Percentiles rank a stretch among this genome's conserved stretches.
Conservation (phyloP, 1,140 invertebrate species). For the Melipona quadrifasciata region DNA sequence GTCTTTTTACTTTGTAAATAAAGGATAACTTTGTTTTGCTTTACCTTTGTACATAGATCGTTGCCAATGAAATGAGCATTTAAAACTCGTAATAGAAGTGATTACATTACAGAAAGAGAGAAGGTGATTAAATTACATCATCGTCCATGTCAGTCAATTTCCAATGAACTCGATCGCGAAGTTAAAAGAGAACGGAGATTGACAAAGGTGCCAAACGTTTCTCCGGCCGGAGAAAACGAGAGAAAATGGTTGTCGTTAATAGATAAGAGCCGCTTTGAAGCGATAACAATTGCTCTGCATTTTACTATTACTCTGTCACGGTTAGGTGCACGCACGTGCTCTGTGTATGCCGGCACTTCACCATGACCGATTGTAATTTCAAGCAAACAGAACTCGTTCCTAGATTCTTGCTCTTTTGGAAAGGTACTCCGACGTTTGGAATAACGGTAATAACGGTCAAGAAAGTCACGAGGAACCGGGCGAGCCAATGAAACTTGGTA, state of each 20-base stretch:
- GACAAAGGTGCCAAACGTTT: background rate
- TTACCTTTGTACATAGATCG: no score
- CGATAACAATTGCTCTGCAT: slow-evolving; percentile 17
- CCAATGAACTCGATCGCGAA: background rate
- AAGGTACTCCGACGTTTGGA: slow-evolving; percentile 72
- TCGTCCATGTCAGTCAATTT: background rate
- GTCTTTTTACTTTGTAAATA: no score
- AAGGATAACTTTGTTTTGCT: no score
- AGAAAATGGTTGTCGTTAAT: background rate
- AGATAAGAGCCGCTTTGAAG: background rate
- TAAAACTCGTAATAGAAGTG: background rate
- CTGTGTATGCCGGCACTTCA: slow-evolving; percentile 2
- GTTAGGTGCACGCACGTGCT: slow-evolving; percentile 10
- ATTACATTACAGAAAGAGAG: background rate
- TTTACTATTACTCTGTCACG: background rate
- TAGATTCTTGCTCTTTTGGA: slow-evolving; percentile 76
- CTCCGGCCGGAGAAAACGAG: background rate
- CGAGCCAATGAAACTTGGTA: slow-evolving; percentile 49
- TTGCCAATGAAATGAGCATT: background rate
- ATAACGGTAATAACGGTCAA: slow-evolving; percentile 77
- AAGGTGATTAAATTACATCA: no score
- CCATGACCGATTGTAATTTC: slow-evolving; percentile 65
- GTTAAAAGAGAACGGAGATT: background rate
- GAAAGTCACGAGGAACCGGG: slow-evolving; percentile 64
- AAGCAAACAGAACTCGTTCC: slow-evolving; percentile 73